Evolutionary conservation across 1,140 invertebrate species (phyloP).

Genomic region (Neomicropteryx cornuta): DNA sequence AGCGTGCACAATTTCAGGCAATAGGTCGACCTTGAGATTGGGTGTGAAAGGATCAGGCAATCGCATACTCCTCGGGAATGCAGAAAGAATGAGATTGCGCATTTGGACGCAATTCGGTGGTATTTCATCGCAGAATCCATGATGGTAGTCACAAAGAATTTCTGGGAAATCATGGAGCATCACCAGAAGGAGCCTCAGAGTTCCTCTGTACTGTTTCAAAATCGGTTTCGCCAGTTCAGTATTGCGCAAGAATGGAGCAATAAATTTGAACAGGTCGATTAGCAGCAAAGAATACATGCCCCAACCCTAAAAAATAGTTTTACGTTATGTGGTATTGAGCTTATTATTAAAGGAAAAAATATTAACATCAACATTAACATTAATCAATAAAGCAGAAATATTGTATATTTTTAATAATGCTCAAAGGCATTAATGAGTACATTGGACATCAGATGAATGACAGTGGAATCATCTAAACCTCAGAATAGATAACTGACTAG

Average conservation of each 20-base stretch:
- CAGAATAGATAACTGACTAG: no score
- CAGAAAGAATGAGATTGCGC: slow-evolving; percentile 94
- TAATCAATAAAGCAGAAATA: no score
- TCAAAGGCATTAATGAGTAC: no score
- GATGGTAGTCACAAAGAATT: slow-evolving; percentile 98
- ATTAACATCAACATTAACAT: no score
- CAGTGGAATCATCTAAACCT: no score
- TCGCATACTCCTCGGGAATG: slow-evolving; percentile 95
- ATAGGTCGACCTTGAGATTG: slow-evolving; percentile 91
- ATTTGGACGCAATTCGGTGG: slow-evolving; percentile 99
- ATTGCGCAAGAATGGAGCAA: slow-evolving; percentile 93
- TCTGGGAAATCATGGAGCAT: slow-evolving; percentile 98
- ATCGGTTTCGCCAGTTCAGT: slow-evolving; percentile 91
- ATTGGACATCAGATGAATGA: no score
- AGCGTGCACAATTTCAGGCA: slow-evolving; percentile 73
- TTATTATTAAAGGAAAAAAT: no score
- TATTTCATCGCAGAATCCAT: slow-evolving; percentile 98
- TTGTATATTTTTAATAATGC: no score
- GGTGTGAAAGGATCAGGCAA: slow-evolving; percentile 97
- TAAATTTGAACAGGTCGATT: slow-evolving; percentile 92
- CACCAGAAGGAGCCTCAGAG: slow-evolving; percentile 88
- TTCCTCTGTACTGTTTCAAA: slow-evolving; percentile 90
- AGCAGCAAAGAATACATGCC: slow-evolving; percentile 84
- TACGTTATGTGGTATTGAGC: no score
- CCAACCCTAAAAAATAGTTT: slow-evolving; percentile 64